Evolutionary conservation across 2,888 invertebrate genomes (phyloP).

Genomic region (Oxytorus armatus): DNA sequence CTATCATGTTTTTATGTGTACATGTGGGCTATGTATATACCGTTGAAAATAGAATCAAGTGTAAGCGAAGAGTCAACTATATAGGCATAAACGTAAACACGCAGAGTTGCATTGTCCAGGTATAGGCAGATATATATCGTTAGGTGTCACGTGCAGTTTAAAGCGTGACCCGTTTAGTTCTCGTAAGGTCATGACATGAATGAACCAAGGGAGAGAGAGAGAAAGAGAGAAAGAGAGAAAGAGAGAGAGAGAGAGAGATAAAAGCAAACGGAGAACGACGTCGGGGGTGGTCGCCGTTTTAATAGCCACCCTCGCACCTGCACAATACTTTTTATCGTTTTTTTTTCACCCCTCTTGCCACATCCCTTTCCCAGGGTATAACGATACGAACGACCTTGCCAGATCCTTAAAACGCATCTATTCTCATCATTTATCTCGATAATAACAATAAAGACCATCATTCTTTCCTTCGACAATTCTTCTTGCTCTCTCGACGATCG

Average conservation of each 20-base stretch:
- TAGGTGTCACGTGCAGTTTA: slow-evolving; percentile 62
- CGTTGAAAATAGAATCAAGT: slow-evolving; percentile 52
- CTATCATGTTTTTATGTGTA: slow-evolving; percentile 18
- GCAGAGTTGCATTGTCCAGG: slow-evolving; percentile 31
- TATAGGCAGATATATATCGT: slow-evolving; percentile 34
- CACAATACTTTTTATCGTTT: slow-evolving; percentile 43
- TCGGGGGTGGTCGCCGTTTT: slow-evolving; percentile 20
- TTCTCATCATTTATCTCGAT: too few relatives aligned
- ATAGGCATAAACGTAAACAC: slow-evolving; percentile 17
- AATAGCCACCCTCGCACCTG: slow-evolving; percentile 61
- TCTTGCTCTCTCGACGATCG: too few relatives aligned
- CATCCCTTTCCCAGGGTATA: slow-evolving; percentile 7
- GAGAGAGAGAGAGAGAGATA: not conserved
- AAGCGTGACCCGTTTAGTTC: slow-evolving; percentile 63
- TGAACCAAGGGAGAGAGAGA: slow-evolving; percentile 13
- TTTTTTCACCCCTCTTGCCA: slow-evolving; percentile 28
- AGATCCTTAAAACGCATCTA: too few relatives aligned
- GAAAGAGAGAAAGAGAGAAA: not conserved
- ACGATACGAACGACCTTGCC: slow-evolving; percentile 51
- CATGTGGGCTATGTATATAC: not conserved
- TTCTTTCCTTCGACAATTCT: too few relatives aligned
- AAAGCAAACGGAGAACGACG: not conserved
- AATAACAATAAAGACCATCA: too few relatives aligned
- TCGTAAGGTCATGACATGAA: slow-evolving; percentile 64
- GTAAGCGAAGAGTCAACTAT: slow-evolving; percentile 11